Evolutionary conservation across 2,888 invertebrate species (phyloP), one percentile per base, ranked within the genome.

Genomic region (Anthrax anthrax): DNA sequence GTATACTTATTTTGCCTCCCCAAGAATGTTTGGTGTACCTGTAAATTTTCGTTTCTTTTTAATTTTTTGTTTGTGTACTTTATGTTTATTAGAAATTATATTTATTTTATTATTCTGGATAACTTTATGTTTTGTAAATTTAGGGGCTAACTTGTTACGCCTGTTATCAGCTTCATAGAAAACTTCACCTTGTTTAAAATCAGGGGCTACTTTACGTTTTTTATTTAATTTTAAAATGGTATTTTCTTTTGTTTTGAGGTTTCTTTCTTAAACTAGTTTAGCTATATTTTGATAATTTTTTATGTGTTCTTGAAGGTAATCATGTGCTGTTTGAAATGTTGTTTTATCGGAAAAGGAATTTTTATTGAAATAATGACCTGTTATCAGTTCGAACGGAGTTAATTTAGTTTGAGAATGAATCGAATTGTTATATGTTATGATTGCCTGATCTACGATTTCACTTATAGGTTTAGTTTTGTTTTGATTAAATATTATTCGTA

Each of bases 341-440:
- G n/a, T 4, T 18, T 40, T 42, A 2, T n/a, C 23, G 2, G 46
- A 23, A 14, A 47, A 40, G 18, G 42, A 36, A 8, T 46, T 40
- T 18, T 34, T 38, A 10, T 46, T 47, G 29, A n/a, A 43, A n/a
- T 46, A 46, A 37, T 50, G 46, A 19, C 50, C 49, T 2, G 41
- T 46, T 34, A 50, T 38, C 18, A 44, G 9, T 40, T 49, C 49
- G 18, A 48, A 50, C 12, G 50, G 52, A 1, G 49, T 47, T 29
- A 47, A 16, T 36, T 49, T 50, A 17, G 49, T 50, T 10, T 19
- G 17, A 5, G 52, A 52, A 37, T 48, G 47, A 9, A 50, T 50
- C 2, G 27, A 48, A 17, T 34, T 42, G 8, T 47, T 43, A 14
- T 45, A 38, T 19, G 42, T 50, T 37, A 47, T 37, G 23, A 47